Percentiles rank a stretch among this genome's conserved stretches.
phyloP scores from a whole-genome alignment of 2,888 invertebrate genomes.

The Rambutsinella grinnellia region DNA sequence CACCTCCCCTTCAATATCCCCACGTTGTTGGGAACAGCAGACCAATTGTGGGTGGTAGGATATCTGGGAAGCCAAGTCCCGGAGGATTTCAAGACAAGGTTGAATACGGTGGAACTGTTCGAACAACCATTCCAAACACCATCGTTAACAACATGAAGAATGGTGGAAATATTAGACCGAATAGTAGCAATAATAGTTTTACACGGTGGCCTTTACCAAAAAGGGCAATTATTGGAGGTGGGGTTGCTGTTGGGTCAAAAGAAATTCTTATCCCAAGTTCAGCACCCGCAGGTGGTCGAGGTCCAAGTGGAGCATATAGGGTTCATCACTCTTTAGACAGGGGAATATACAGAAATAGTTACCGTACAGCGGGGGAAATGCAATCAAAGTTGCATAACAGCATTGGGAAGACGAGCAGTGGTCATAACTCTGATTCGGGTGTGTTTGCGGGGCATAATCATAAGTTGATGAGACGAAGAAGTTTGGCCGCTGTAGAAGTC shows the following conservation, averaged over 20 bases:
- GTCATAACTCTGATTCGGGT: constrained; percentile 38
- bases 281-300: constrained; percentile 4
- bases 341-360: constrained; percentile 30
- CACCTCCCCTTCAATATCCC: constrained; percentile 30
- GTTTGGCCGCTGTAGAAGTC: constrained; percentile 44
- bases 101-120: background rate
- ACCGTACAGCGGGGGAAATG: constrained; percentile 20
- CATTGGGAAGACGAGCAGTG: constrained; percentile 13
- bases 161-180: constrained; percentile 6
- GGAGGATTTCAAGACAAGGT: constrained; percentile 24
- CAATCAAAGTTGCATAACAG: constrained; percentile 9
- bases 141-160: constrained; percentile 35
- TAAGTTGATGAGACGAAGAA: constrained; percentile 39
- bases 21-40: constrained; percentile 49
- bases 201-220: constrained; percentile 19
- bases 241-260: constrained; percentile 18
- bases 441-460: constrained; percentile 9
- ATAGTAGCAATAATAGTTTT: constrained; percentile 2
- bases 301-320: background rate
- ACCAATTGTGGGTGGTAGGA: constrained; percentile 44
- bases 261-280: constrained; percentile 43
- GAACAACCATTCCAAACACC: constrained; percentile 34
- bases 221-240: background rate
- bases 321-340: constrained; percentile 48
- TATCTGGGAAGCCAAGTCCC: constrained; percentile 27